Base-by-base conservation (phyloP, 2,888 invertebrate genomes). In the Hydriomena furcata region DNA sequence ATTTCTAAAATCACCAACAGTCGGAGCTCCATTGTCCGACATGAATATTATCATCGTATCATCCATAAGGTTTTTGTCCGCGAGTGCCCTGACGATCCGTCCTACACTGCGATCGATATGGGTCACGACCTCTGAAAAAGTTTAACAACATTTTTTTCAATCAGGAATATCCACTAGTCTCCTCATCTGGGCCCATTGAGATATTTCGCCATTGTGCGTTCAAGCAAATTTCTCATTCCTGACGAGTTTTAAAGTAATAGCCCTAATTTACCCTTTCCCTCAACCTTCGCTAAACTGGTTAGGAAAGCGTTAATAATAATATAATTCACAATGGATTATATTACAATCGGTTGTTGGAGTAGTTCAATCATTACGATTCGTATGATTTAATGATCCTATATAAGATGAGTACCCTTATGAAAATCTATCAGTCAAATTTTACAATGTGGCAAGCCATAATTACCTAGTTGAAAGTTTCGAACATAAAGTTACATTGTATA, bases 1-100 rank as follows among this genome's bases (percentile, higher is more conserved):
- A 75, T 97, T 98, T 37, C 91, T 87, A 66, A 95, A 93, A 31
- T 93, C 74, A 0, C 96, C 97, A 31, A 92, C 90, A 0, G 96
- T 94, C 0, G 96, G 96, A 0, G 95, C 96, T 0, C 97, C 97
- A 72, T 98, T 98, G 74, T 98, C 98, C 5, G 97, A 95, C 57
- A 95, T 93, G 73, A 98, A 98, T 1, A 98, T 76, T 30, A 99
- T 92, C 13, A 99, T 92, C 0, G 97, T 95, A 71, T 98, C 94
- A 17, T 96, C 91, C 55, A 98, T 83, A 83, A 97, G 94, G 0
- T 91, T 85, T 42, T 90, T 92, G 1, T 92, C 84, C 23, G 93
- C 89, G 28, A 98, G 84, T 5, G 95, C 94, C 43, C 89, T 75
- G 0, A 97, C 91, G 11, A 98, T 91, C 55, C 92, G 90, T 0